phyloP scores from a whole-genome alignment of 1,140 invertebrate species.

The Bombus superbus region DNA sequence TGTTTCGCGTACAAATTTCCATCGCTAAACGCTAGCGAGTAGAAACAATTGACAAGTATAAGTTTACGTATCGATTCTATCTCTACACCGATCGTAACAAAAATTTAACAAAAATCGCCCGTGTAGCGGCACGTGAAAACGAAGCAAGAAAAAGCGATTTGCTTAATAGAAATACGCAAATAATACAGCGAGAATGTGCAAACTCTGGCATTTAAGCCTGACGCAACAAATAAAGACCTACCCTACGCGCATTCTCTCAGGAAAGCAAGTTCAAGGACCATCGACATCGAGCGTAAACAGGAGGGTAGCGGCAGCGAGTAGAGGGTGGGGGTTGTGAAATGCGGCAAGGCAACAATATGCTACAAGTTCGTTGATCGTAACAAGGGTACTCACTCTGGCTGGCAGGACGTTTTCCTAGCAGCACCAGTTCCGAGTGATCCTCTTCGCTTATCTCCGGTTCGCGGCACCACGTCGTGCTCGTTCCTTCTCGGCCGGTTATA shows the following conservation, averaged over 20 bases:
- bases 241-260: constrained; percentile 3
- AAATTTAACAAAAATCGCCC: not conserved
- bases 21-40: too few relatives aligned
- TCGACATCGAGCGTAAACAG: constrained; percentile 13
- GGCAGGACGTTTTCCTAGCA: constrained; percentile 46
- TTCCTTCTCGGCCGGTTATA: constrained; percentile 37
- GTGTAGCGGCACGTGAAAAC: not conserved
- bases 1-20: too few relatives aligned
- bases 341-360: constrained; percentile 25
- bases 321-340: not conserved
- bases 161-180: not conserved
- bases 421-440: constrained; percentile 35
- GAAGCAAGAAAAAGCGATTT: not conserved
- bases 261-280: constrained; percentile 40
- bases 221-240: constrained; percentile 25
- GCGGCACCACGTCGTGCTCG: constrained; percentile 18
- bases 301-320: not conserved
- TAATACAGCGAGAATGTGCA: not conserved
- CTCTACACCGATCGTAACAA: not conserved
- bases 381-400: constrained; percentile 57
- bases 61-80: too few relatives aligned
- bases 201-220: not conserved
- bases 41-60: too few relatives aligned
- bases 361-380: constrained; percentile 41
- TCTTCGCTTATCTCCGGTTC: constrained; percentile 27